Percentiles rank a stretch among this genome's conserved stretches.
Conservation (phyloP, 2,888 invertebrate genomes). For the Calliopum simillimum region DNA sequence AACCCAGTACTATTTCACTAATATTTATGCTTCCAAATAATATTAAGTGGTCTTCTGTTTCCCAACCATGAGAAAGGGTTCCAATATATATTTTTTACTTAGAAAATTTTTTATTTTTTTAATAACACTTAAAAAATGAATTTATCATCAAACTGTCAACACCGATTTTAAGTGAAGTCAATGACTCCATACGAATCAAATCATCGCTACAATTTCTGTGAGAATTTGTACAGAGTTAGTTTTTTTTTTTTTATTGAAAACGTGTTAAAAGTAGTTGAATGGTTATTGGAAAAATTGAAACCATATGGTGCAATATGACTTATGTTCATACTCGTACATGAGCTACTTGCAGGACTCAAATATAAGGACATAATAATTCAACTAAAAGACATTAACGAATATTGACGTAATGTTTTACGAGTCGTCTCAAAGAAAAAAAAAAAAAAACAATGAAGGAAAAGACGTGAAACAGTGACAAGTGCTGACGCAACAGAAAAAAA, state of each 20-base stretch:
- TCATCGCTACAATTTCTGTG: no score
- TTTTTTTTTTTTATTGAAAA: not conserved
- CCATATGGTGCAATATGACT: slow-evolving; percentile 26
- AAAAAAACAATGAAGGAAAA: no score
- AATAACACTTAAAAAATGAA: slow-evolving; percentile 49
- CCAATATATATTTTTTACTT: not conserved
- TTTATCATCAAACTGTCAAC: slow-evolving; percentile 64
- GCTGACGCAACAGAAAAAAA: not conserved
- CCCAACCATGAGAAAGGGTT: no score
- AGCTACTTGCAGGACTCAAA: slow-evolving; percentile 5
- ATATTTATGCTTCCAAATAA: no score
- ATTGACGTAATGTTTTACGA: not conserved
- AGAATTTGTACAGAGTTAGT: no score
- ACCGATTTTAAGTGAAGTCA: slow-evolving; percentile 59
- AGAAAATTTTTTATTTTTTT: slow-evolving; percentile 11
- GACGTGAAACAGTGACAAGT: not conserved
- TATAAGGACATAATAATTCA: not conserved
- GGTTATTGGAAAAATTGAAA: slow-evolving; percentile 1
- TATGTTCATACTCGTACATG: not conserved
- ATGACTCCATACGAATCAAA: no score
- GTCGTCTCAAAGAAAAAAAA: no score
- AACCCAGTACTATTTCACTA: no score
- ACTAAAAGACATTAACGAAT: not conserved
- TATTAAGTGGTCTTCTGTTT: no score
- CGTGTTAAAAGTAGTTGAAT: slow-evolving; percentile 15